Evolutionary conservation across 2,797 vertebrate genomes (phyloP).

Genomic region (Cryptoblepharus egeriae): DNA sequence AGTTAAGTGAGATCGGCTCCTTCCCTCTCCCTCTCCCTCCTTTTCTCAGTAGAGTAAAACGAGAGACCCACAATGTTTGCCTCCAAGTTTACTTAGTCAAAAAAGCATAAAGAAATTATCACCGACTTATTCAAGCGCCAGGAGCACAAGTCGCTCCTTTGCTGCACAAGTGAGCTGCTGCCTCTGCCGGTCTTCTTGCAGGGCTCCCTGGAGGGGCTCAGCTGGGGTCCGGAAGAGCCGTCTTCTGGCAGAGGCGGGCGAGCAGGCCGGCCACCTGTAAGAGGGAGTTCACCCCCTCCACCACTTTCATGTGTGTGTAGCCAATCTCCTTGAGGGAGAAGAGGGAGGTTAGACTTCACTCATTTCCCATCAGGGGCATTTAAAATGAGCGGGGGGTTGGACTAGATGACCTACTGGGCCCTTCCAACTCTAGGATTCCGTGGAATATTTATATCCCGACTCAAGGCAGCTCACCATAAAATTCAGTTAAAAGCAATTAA

Average conservation of each 20-base stretch:
- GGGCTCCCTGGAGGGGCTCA: conserved; percentile 25
- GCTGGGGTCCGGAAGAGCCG: conserved; percentile 80
- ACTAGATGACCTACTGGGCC: too few relatives aligned
- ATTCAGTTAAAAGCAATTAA: too few relatives aligned
- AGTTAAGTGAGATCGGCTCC: too few relatives aligned
- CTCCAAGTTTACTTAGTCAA: background rate
- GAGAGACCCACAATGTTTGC: background rate
- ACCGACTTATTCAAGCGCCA: too few relatives aligned
- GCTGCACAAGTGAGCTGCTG: background rate
- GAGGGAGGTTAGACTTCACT: background rate
- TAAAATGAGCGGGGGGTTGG: too few relatives aligned
- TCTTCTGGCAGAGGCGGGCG: conserved; percentile 92
- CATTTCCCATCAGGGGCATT: too few relatives aligned
- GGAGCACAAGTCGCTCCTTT: background rate
- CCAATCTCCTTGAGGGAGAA: conserved; percentile 88
- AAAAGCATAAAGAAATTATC: background rate
- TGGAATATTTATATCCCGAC: too few relatives aligned
- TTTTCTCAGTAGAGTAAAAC: background rate
- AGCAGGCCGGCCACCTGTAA: conserved; percentile 95
- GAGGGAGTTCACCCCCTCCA: conserved; percentile 93
- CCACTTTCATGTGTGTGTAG: conserved; percentile 93
- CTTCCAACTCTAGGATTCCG: too few relatives aligned
- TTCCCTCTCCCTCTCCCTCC: too few relatives aligned
- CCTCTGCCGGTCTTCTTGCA: too few relatives aligned
- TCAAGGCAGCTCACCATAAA: too few relatives aligned